Base-by-base conservation (phyloP, 2,113 vertebrate species). In the Perca flavescens region DNA sequence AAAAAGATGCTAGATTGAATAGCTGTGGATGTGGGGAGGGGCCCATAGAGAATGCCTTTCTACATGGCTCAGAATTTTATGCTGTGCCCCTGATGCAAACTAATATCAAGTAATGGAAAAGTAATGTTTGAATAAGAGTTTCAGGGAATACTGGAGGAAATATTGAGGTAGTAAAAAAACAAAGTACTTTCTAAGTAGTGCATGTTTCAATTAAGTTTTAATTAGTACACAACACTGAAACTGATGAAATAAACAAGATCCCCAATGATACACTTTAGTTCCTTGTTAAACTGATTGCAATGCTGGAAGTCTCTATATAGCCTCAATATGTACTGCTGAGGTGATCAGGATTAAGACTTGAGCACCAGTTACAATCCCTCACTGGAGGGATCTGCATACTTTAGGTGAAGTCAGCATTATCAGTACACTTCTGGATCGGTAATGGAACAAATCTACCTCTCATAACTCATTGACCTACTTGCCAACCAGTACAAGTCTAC, bases 391-490 rank as follows among this genome's bases (percentile, higher is more conserved):
- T 82, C 63, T 36, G 43, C 63, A 36, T 47, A 47, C 28, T 77
- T 71, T 6, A 46, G 28, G 36, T 66, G 64, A 77, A 57, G 47
- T 85, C 68, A 78, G 49, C 53, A 66, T 73, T 61, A 72, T 73
- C 77, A 71, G 40, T 62, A 56, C 50, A 47, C 36, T 69, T 22
- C 69, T 70, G 49, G 67, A 79, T 75, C 15, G 3, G 66, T 58
- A 86, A 68, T 3, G 11, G 54, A 69, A 74, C 56, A 89, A 68
- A 79, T 85, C 31, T 64, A 34, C 57, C 53, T 85, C 58, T 85
- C 53, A 65, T 77, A 86, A 60, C 75, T 89, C 69, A 85, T 47
- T 79, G 89, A 88, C 91, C 81, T 88, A 88, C 77, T 90, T 91
- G 83, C 81, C 83, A 87, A 56, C 66, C 40, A 71, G 65, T 56